Base-by-base conservation (phyloP, 2,113 vertebrate species). In the Lycaon pictus region DNA sequence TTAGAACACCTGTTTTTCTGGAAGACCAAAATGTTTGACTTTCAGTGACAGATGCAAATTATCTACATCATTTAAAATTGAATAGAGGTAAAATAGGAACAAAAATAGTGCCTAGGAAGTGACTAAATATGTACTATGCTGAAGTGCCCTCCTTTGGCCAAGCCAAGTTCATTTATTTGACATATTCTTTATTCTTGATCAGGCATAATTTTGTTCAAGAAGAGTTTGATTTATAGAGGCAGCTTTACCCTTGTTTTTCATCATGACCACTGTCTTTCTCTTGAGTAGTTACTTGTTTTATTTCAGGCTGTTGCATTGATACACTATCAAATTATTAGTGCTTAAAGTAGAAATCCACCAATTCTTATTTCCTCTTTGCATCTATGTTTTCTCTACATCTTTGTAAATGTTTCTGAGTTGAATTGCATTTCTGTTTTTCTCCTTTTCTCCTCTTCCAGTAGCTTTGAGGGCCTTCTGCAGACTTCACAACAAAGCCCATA, bases 1-100 rank as follows among this genome's bases (percentile, higher is more conserved):
- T 67, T 81, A 90, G 83, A 98, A 96, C 98, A 99, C 98, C 98
- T 99, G 98, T 97, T 98, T 98, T 98, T 98, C 98, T 98, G 97
- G 97, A 98, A 98, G 97, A 98, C 98, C 97, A 97, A 98, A 98
- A 95, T 98, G 96, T 98, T 98, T 98, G 98, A 97, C 98, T 98
- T 98, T 96, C 95, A 96, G 15, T 98, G 98, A 98, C 96, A 96
- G 97, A 87, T 98, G 95, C 98, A 98, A 98, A 97, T 98, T 98
- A 97, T 87, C 94, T 96, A 62, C 93, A 98, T 98, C 94, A 97
- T 98, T 98, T 98, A 98, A 96, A 97, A 96, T 95, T 98, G 72
- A 96, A 71, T 89, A 90, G 95, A 97, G 86, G 27, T 96, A 88
- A 98, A 98, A 96, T 97, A 97, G 96, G 90, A 89, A 97, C 98